These are phyloP conservation scores for Lucifuga dentata DNA, from an alignment of 2,113 vertebrate species.

Conservation along the genomic window DNA sequence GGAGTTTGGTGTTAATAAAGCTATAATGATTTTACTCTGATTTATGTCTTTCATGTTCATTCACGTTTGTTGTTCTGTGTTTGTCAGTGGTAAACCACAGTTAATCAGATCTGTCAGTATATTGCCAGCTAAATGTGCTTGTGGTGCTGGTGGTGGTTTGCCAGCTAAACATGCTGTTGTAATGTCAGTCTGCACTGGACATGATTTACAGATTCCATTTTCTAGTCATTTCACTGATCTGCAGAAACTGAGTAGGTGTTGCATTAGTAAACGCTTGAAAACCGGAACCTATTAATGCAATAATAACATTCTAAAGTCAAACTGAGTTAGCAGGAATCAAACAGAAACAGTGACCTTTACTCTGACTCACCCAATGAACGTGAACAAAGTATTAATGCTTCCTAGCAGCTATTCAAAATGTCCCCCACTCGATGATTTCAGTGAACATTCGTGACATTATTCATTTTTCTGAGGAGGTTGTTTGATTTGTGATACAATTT, in stretches of 20 bases:
- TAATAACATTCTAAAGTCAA: neutral
- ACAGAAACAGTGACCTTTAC: slow-evolving; percentile 3
- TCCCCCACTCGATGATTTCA: slow-evolving; percentile 7
- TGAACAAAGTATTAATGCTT: slow-evolving; percentile 12
- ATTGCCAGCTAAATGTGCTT: slow-evolving; percentile 53
- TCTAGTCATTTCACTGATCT: slow-evolving; percentile 8
- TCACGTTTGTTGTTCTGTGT: slow-evolving; percentile 61
- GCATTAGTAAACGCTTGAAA: slow-evolving; percentile 15
- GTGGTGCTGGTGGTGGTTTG: slow-evolving; percentile 50
- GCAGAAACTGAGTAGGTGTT: slow-evolving; percentile 6
- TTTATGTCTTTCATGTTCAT: slow-evolving; percentile 50
- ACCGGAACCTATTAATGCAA: neutral
- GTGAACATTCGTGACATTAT: slow-evolving; percentile 37
- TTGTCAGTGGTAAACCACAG: slow-evolving; percentile 70
- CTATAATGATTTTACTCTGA: slow-evolving; percentile 51
- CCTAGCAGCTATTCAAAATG: slow-evolving; percentile 12
- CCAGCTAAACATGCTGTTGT: slow-evolving; percentile 57
- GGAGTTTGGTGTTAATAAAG: slow-evolving; percentile 41
- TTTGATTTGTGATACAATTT: slow-evolving; percentile 52
- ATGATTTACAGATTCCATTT: slow-evolving; percentile 34
- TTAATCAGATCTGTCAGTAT: slow-evolving; percentile 66
- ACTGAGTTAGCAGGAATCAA: neutral
- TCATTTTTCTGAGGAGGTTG: slow-evolving; percentile 39
- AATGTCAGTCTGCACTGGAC: slow-evolving; percentile 39
- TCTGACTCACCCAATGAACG: neutral